Conservation (phyloP, 1,140 invertebrate species). For the Manduca sexta region DNA sequence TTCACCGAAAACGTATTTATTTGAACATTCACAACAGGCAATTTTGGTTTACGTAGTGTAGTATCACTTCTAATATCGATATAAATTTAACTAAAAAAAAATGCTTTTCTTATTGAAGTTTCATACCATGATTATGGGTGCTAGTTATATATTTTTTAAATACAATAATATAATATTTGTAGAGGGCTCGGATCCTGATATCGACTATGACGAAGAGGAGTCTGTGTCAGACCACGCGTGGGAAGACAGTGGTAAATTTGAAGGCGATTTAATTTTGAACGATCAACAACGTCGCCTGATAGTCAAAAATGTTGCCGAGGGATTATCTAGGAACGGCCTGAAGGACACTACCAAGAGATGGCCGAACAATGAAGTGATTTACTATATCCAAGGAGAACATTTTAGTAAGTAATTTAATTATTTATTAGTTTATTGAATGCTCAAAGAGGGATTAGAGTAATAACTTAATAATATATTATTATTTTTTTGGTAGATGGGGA, state of each 20-base stretch:
- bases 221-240: constrained; percentile 55
- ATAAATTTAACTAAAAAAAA: no score
- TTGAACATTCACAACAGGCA: no score
- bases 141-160: no score
- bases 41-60: no score
- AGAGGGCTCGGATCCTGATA: constrained; percentile 41
- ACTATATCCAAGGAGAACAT: constrained; percentile 76
- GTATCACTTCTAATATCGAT: no score
- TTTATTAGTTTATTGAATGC: not conserved
- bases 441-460: no score
- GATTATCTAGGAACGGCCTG: constrained; percentile 75
- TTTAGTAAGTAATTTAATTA: constrained; percentile 74
- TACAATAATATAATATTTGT: constrained; percentile 3
- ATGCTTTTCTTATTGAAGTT: no score
- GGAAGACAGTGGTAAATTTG: constrained; percentile 72
- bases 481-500: constrained; percentile 43
- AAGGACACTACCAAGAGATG: constrained; percentile 75
- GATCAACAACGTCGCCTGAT: constrained; percentile 59
- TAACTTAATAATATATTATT: not conserved
- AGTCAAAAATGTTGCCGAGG: constrained; percentile 56
- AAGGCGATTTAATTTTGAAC: constrained; percentile 69
- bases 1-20: no score
- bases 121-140: no score
- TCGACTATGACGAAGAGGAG: constrained; percentile 54
- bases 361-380: constrained; percentile 78